phyloP scores from a whole-genome alignment of 2,113 vertebrate species.

The Chiloscyllium plagiosum region DNA sequence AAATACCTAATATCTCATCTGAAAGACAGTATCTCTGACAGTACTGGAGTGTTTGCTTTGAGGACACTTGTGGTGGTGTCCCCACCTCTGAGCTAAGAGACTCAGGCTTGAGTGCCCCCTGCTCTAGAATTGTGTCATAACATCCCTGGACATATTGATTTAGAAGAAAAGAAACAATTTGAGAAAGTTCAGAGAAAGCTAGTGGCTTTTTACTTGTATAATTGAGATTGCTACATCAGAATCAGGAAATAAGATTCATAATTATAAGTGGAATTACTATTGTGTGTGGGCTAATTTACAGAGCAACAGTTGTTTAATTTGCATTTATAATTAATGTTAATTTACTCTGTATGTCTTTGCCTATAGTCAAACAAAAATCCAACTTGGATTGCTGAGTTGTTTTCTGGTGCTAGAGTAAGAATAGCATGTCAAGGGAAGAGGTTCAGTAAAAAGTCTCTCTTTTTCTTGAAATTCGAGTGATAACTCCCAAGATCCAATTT shows the following conservation, averaged over 20 bases:
- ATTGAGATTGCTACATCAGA: no score
- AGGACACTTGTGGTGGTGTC: no score
- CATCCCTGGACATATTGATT: neutral
- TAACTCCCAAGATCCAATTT: neutral
- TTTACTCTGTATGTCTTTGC: neutral
- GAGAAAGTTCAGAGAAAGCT: neutral
- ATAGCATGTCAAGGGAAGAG: neutral
- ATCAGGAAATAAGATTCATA: neutral
- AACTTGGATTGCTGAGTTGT: neutral
- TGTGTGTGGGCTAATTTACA: neutral
- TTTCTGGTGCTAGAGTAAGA: neutral
- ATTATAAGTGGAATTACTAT: neutral
- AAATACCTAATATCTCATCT: no score
- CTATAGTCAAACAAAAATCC: neutral
- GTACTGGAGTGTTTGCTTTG: no score
- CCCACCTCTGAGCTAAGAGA: no score
- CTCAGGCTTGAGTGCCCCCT: no score
- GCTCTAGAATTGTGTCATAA: no score
- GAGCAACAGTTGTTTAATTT: neutral
- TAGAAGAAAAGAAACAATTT: neutral
- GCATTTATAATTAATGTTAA: neutral
- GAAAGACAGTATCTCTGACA: no score
- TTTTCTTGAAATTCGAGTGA: neutral
- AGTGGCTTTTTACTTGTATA: neutral
- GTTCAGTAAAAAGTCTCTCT: neutral